These are phyloP conservation scores for Octodon degus DNA, from an alignment of 2,113 vertebrate genomes.

Conservation along the genomic window DNA sequence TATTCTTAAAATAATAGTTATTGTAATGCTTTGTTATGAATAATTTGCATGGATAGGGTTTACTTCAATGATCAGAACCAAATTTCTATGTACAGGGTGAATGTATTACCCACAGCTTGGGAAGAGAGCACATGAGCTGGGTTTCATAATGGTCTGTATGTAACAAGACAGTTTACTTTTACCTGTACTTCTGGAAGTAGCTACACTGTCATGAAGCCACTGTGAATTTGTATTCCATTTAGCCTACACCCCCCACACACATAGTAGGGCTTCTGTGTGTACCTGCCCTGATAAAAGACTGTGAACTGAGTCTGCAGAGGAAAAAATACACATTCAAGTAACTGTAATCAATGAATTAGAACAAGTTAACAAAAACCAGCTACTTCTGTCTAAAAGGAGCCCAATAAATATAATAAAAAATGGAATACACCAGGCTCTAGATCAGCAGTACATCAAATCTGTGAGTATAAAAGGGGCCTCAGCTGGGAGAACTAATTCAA, in stretches of 20 bases:
- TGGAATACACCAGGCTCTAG: neutral
- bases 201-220: neutral
- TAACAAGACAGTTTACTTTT: neutral
- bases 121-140: neutral
- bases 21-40: conserved; percentile 63
- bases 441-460: too few species aligned
- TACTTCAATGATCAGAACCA: neutral
- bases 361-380: neutral
- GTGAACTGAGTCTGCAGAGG: too few species aligned
- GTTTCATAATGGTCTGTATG: neutral
- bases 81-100: neutral
- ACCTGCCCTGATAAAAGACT: neutral
- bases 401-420: neutral
- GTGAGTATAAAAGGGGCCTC: fast-evolving
- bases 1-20: conserved; percentile 84
- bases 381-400: neutral
- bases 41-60: conserved; percentile 65
- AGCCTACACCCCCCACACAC: neutral
- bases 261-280: neutral
- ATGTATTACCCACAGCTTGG: fast-evolving
- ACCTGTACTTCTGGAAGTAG: neutral
- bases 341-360: neutral
- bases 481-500: neutral
- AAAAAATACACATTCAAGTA: neutral
- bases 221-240: neutral